Conservation (phyloP, 2,797 vertebrate genomes). For the Carapus acus region DNA sequence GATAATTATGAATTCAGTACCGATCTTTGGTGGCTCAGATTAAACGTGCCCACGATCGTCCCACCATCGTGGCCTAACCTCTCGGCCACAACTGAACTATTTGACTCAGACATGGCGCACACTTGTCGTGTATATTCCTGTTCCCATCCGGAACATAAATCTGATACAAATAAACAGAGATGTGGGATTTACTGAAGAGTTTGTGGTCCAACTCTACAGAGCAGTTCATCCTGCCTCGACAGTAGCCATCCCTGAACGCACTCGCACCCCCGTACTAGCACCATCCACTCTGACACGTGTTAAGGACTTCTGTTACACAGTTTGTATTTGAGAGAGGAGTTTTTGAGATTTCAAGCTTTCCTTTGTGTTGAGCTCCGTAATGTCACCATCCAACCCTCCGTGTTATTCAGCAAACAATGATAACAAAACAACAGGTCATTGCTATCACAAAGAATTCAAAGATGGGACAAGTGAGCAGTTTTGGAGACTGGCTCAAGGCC, state of each 20-base stretch:
- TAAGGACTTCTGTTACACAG: conserved; percentile 52
- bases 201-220: conserved; percentile 40
- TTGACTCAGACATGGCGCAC: conserved; percentile 42
- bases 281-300: conserved; percentile 39
- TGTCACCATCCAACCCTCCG: conserved; percentile 33
- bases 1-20: no score
- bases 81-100: no score
- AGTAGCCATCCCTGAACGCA: conserved; percentile 38
- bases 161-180: no score
- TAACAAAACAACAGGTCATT: conserved; percentile 16
- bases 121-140: conserved; percentile 49
- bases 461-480: conserved; percentile 22
- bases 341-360: conserved; percentile 46
- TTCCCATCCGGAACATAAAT: conserved; percentile 43
- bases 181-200: conserved; percentile 42
- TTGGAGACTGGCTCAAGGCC: conserved; percentile 22
- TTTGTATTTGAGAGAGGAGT: conserved; percentile 31
- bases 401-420: conserved; percentile 31
- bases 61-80: no score
- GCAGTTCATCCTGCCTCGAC: conserved; percentile 39
- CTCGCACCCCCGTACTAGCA: conserved; percentile 12
- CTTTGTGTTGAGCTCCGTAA: conserved; percentile 38
- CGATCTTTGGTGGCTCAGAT: no score
- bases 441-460: conserved; percentile 24
- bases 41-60: no score